Evolutionary conservation across 23 tunicate species (phyloP).

Genomic region (Ascidia mentula): DNA sequence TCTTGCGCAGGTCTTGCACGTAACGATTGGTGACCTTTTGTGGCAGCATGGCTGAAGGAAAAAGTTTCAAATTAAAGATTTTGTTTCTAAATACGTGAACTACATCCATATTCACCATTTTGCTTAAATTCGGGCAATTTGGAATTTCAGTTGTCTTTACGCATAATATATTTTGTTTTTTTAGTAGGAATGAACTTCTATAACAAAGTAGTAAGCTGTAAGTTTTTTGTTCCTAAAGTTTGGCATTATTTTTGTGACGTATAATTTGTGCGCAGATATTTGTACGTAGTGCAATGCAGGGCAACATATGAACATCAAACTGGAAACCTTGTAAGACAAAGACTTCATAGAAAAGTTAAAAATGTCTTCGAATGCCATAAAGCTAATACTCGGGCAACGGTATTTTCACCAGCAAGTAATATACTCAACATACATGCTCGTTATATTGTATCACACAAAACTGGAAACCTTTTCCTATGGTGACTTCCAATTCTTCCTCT

Average conservation of each 20-base stretch:
- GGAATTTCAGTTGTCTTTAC: neutral
- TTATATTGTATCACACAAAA: neutral
- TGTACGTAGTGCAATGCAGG: no score
- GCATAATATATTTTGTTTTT: neutral
- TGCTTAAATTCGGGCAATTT: no score
- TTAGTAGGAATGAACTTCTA: neutral
- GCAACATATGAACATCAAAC: no score
- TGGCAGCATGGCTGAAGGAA: slow-evolving; percentile 26
- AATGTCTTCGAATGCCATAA: neutral
- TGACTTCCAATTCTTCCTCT: neutral
- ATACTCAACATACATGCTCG: no score
- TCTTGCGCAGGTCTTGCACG: neutral
- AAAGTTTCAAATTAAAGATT: neutral
- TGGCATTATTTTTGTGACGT: no score
- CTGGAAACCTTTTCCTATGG: neutral
- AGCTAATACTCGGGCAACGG: neutral
- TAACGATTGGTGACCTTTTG: slow-evolving; percentile 8
- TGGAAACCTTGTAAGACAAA: neutral
- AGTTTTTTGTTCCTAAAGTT: no score
- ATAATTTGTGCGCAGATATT: no score
- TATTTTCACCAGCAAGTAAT: neutral
- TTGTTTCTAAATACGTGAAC: no score
- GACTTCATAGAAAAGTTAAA: no score
- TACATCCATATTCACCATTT: no score
- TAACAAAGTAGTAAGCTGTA: no score